Percentiles rank a stretch among this genome's conserved stretches.
Evolutionary conservation across 2,113 vertebrate genomes (phyloP).

Genomic region (Ceyx margarethae): DNA sequence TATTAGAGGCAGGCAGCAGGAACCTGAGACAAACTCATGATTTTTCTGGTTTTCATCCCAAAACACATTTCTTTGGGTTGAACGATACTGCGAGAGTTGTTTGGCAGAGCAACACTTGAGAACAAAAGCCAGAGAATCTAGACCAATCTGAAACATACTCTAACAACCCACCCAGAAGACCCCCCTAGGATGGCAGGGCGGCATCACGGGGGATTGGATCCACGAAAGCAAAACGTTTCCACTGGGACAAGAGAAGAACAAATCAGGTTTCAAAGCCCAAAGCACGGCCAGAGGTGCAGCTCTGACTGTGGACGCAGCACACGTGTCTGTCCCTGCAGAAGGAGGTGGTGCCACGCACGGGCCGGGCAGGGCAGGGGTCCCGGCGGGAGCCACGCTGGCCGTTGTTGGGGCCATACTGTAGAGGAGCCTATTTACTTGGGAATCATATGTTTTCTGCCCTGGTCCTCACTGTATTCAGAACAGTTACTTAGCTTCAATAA

Average conservation of each 20-base stretch:
- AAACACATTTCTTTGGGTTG: background rate
- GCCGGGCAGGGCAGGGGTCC: background rate
- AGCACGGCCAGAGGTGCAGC: background rate
- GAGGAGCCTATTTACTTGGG: conserved; percentile 30
- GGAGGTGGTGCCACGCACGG: background rate
- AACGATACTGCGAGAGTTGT: background rate
- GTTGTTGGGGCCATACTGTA: background rate
- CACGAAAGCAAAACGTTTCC: background rate
- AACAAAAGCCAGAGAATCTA: background rate
- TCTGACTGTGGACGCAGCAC: rapidly evolving
- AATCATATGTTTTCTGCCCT: conserved; percentile 54
- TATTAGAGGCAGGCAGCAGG: background rate
- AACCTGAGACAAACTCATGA: background rate
- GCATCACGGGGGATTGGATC: background rate
- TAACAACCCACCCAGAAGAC: background rate
- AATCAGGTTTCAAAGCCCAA: background rate
- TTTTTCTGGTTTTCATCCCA: background rate
- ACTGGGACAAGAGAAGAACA: background rate
- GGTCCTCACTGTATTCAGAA: conserved; percentile 59
- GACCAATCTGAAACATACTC: background rate
- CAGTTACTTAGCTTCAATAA: conserved; percentile 59
- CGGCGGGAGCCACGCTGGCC: rapidly evolving
- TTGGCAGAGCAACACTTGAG: background rate
- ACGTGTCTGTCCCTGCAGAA: background rate
- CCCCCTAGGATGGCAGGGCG: background rate